Base-by-base conservation (phyloP, 1,140 invertebrate species). In the Aphelenchoides avenae region DNA sequence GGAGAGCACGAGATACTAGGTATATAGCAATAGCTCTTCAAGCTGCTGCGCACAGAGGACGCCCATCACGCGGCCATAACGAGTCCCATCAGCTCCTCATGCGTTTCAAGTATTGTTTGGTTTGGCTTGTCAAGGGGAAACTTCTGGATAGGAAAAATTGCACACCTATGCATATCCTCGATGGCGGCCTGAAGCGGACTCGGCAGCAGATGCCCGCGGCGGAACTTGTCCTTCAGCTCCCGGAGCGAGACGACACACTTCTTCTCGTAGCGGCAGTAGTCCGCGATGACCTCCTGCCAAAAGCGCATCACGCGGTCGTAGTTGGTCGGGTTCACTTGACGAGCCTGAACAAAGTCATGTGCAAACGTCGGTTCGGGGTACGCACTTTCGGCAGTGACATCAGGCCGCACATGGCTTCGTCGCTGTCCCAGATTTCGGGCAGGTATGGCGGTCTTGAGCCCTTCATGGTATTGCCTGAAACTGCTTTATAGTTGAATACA, bases 231-330 rank as follows among this genome's bases (percentile, higher is more conserved):
- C 40, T 74, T 74, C 27, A 73, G 46, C 31, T 67, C 65, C 24
- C 66, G 44, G 57, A 41, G 9, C 9, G 64, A 18, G 53, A 75
- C 24, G 40, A 68, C 5, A 60, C 73, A 57, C 27, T 49, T 64
- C 27, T 76, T 72, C 31, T 75, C 66, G n/a, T 57, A 41, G 15
- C 46, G 37, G 46, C 70, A 72, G 43, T 73, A 73, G n/a, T 57
- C 50, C 5, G 33, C 41, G 40, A 75, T 73, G 11, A 55, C 39
- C 9, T 68, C 50, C 27, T 57, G 57, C 70, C 70, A 72, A 52
- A 72, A 72, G 11, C 57, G 42, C 11, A 72, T 29, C 22, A 74
- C 59, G 30, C 68, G 42, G 30, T 72, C 68, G 37, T 76, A 68
- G 40, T 72, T 72, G 24, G 54, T 54, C 26, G 69, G 42, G 40